Percentiles rank a stretch among this genome's conserved stretches.
Evolutionary conservation across 1,140 invertebrate species (phyloP).

Genomic region (Drosophila tristis): DNA sequence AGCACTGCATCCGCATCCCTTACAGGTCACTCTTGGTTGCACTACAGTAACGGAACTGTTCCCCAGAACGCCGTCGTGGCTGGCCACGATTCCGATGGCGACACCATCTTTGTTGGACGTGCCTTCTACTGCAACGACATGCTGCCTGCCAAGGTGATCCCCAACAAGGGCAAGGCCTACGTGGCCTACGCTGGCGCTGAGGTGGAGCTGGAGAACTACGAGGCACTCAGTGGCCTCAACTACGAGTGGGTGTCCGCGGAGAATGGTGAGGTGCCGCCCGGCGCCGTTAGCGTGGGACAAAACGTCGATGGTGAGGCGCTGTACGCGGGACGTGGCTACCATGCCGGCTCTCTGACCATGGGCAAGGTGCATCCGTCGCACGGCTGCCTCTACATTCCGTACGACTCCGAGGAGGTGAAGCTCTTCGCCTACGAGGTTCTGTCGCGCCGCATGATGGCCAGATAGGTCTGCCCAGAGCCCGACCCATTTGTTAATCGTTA

Average conservation of each 20-base stretch:
- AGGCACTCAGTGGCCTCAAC: conserved; percentile 84
- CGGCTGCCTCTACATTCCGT: conserved; percentile 89
- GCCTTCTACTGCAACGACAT: conserved; percentile 89
- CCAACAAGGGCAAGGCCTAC: conserved; percentile 84
- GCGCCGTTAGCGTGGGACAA: conserved; percentile 86
- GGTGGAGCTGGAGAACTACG: conserved; percentile 68
- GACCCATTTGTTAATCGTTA: conserved; percentile 16
- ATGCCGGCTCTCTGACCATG: conserved; percentile 88
- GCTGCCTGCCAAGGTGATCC: conserved; percentile 91
- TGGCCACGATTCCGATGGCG: conserved; percentile 90
- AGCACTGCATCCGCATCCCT: background rate
- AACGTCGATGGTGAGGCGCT: conserved; percentile 87
- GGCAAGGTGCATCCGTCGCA: conserved; percentile 91
- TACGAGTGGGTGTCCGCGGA: conserved; percentile 85
- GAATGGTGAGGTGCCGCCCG: conserved; percentile 85
- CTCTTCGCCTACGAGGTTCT: conserved; percentile 74
- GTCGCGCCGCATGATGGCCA: conserved; percentile 48
- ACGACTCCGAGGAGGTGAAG: conserved; percentile 87
- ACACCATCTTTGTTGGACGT: conserved; percentile 90
- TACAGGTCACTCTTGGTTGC: conserved; percentile 64
- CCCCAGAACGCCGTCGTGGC: conserved; percentile 87
- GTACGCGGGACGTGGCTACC: conserved; percentile 87
- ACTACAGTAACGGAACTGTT: conserved; percentile 61
- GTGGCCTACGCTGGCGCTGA: conserved; percentile 70
- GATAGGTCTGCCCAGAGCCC: conserved; percentile 29